Evolutionary conservation across 2,888 invertebrate genomes (phyloP).

Genomic region (Miltochrista miniata): DNA sequence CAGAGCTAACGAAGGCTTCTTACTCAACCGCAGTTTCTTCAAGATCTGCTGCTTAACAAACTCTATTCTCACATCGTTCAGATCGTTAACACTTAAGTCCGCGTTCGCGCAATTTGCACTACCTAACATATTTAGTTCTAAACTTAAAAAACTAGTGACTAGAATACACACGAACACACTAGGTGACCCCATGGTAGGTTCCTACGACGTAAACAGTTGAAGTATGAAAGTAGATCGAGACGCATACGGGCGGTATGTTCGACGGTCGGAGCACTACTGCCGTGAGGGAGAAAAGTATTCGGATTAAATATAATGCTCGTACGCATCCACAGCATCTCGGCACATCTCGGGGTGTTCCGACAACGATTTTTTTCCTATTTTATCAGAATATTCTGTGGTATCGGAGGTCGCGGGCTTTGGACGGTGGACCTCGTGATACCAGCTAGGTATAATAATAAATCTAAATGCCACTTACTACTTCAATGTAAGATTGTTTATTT

Average conservation of each 20-base stretch:
- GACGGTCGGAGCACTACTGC: conserved; percentile 55
- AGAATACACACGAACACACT: conserved; percentile 61
- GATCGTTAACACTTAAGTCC: conserved; percentile 78
- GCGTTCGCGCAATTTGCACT: conserved; percentile 70
- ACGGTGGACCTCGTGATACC: conserved; percentile 50
- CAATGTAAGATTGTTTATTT: conserved; percentile 21
- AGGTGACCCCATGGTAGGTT: conserved; percentile 48
- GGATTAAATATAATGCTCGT: conserved; percentile 32
- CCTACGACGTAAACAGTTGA: conserved; percentile 65
- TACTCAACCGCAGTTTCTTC: conserved; percentile 90
- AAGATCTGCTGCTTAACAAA: conserved; percentile 93
- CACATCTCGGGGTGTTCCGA: conserved; percentile 33
- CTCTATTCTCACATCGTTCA: conserved; percentile 89
- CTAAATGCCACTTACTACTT: conserved; percentile 16
- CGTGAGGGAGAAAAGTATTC: conserved; percentile 29
- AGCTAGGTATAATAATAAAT: conserved; percentile 24
- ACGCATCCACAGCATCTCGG: conserved; percentile 22
- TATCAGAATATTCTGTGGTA: conserved; percentile 23
- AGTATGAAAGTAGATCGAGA: conserved; percentile 63
- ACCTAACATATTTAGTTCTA: conserved; percentile 58
- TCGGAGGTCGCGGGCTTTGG: conserved; percentile 36
- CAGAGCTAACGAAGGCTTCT: conserved; percentile 87
- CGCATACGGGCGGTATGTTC: conserved; percentile 61
- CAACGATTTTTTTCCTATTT: conserved; percentile 16
- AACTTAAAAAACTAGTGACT: conserved; percentile 61